Evolutionary conservation across 2,797 vertebrate species (phyloP).

Genomic region (Halcyon chelicuti): DNA sequence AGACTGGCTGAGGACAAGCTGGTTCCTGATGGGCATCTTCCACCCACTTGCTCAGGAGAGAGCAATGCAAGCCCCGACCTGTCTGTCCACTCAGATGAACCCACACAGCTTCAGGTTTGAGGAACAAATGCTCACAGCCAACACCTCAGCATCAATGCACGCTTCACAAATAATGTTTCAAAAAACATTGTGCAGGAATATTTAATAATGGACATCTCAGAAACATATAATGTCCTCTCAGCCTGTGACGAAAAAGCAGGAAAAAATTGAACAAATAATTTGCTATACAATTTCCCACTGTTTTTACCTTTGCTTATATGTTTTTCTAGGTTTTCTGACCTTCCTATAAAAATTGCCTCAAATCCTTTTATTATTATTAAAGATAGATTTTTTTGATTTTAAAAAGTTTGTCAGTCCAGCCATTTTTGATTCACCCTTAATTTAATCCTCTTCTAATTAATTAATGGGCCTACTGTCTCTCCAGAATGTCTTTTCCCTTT

Average conservation of each 20-base stretch:
- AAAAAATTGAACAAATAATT: background rate
- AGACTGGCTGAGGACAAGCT: background rate
- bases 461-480: conserved; percentile 20
- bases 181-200: background rate
- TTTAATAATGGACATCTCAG: background rate
- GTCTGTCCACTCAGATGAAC: background rate
- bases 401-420: background rate
- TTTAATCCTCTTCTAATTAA: conserved; percentile 48
- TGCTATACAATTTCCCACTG: background rate
- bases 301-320: background rate
- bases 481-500: conserved; percentile 23
- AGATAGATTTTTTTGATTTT: background rate
- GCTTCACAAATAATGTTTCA: background rate
- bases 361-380: background rate
- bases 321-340: background rate
- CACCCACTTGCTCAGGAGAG: background rate
- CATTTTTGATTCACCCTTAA: conserved; percentile 27
- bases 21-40: background rate
- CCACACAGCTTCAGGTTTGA: background rate
- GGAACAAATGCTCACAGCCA: background rate
- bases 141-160: rapidly evolving
- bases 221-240: background rate
- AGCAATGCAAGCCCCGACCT: background rate
- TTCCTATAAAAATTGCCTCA: background rate
- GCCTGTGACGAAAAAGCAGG: background rate